Evolutionary conservation across 2,113 vertebrate genomes (phyloP).

Genomic region (Poicephalus meyeri): DNA sequence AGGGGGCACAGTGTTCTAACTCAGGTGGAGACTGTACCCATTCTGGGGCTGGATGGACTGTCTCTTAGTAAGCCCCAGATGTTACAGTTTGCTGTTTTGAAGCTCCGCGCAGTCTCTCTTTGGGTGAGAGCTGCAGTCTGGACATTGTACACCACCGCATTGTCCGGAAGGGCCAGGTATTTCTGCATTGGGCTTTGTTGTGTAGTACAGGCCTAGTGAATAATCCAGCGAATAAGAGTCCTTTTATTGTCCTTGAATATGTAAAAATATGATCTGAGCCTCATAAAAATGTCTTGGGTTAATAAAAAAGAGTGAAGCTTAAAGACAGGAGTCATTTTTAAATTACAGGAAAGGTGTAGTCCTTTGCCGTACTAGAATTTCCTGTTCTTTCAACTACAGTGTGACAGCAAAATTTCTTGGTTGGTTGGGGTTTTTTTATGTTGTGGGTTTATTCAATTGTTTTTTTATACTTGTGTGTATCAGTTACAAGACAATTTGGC

Average conservation of each 20-base stretch:
- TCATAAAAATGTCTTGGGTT: neutral
- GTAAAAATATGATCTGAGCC: neutral
- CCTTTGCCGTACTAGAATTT: neutral
- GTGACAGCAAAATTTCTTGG: neutral
- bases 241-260: neutral
- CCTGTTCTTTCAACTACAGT: neutral
- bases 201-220: neutral
- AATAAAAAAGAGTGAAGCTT: neutral
- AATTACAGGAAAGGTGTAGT: neutral
- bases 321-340: neutral
- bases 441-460: neutral
- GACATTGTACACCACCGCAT: neutral
- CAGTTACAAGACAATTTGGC: neutral
- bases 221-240: neutral
- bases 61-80: no score
- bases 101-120: neutral
- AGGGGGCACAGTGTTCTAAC: accelerated
- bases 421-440: accelerated
- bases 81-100: neutral
- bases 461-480: neutral
- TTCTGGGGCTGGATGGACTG: neutral
- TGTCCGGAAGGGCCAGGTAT: neutral
- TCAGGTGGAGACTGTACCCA: neutral
- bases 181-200: neutral
- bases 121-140: neutral